phyloP scores from a whole-genome alignment of 1,140 invertebrate species.

The Littorina saxatilis region DNA sequence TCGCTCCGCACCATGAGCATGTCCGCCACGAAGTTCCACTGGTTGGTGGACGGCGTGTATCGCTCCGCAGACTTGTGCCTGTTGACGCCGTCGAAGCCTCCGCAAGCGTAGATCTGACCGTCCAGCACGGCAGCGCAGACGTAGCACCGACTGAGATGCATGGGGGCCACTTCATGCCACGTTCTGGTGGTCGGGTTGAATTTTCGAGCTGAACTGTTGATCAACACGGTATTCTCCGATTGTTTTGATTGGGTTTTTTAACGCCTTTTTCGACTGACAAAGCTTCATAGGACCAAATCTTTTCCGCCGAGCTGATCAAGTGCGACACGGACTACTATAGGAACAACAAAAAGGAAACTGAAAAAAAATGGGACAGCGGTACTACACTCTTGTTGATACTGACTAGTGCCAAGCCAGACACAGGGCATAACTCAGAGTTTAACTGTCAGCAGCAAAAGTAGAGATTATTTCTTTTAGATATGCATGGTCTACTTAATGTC shows the following conservation, averaged over 20 bases:
- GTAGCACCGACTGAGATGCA: slow-evolving; percentile 65
- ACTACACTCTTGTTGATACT: no score
- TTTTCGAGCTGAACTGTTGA: slow-evolving; percentile 51
- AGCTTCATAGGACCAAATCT: no score
- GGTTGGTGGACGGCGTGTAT: slow-evolving; percentile 88
- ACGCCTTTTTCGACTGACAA: not conserved
- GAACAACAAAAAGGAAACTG: no score
- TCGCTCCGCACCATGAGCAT: slow-evolving; percentile 83
- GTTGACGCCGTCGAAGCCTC: slow-evolving; percentile 92
- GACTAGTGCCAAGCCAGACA: no score
- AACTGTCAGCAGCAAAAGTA: no score
- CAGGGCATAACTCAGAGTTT: no score
- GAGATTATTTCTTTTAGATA: no score
- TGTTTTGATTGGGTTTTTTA: not conserved
- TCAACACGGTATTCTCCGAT: not conserved
- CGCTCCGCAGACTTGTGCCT: slow-evolving; percentile 90
- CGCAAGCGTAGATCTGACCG: slow-evolving; percentile 77
- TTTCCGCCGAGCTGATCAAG: no score
- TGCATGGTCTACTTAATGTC: no score
- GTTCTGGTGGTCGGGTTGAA: slow-evolving; percentile 57
- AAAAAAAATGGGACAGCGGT: no score
- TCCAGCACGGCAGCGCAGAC: slow-evolving; percentile 54
- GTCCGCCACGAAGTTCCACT: slow-evolving; percentile 82
- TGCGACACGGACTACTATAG: no score
- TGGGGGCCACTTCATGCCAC: slow-evolving; percentile 66